Percentiles rank a stretch among this genome's conserved stretches.
phyloP scores from a whole-genome alignment of 2,113 vertebrate genomes.

The Athene noctua region DNA sequence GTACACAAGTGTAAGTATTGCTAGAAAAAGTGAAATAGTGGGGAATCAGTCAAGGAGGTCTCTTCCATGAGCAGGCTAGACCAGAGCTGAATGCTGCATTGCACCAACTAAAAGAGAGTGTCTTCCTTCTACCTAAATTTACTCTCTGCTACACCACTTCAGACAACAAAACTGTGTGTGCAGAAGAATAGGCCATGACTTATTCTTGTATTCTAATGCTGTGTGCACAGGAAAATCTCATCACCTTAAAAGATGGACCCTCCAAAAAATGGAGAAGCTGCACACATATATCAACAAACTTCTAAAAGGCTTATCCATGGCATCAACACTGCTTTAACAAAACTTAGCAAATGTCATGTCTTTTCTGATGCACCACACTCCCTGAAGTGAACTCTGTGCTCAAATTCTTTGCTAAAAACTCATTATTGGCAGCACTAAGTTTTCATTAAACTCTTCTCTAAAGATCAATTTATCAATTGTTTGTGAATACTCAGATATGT shows the following conservation, averaged over 20 bases:
- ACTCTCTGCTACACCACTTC: not conserved
- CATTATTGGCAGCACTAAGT: not conserved
- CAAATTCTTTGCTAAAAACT: not conserved
- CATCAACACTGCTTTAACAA: not conserved
- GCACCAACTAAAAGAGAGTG: not conserved
- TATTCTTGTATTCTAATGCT: not conserved
- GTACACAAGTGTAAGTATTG: not conserved
- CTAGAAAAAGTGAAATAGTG: not conserved
- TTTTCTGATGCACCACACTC: not conserved
- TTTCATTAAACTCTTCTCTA: not conserved
- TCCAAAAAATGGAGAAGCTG: not conserved
- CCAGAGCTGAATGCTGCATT: not conserved
- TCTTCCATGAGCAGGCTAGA: not conserved
- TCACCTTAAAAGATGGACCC: not conserved
- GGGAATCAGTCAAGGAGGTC: not conserved
- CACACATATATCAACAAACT: not conserved
- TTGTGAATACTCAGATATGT: not conserved
- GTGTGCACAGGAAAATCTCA: not conserved
- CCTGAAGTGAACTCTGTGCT: not conserved
- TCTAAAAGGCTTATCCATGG: not conserved
- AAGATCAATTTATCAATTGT: not conserved
- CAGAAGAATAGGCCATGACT: not conserved
- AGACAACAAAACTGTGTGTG: not conserved
- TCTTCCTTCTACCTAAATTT: not conserved
- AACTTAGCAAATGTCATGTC: not conserved